Evolutionary conservation across 2,888 invertebrate species (phyloP).

Genomic region (Zonitis immaculata): DNA sequence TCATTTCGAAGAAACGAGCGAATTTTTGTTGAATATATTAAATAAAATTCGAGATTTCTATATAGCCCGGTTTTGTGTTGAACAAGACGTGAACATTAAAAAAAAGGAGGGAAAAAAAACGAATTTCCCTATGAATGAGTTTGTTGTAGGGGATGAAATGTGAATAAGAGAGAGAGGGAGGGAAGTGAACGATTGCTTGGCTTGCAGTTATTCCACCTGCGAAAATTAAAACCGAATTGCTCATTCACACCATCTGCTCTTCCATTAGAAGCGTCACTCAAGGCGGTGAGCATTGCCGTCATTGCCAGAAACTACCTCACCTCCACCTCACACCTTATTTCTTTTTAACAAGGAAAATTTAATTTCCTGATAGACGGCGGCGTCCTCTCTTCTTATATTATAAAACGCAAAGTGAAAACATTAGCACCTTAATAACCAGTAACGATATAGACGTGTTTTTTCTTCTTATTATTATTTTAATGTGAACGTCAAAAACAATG

Average conservation of each 20-base stretch:
- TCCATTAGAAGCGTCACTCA: constrained; percentile 48
- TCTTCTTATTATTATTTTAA: constrained; percentile 44
- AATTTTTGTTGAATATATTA: constrained; percentile 2
- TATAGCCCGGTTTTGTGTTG: background rate
- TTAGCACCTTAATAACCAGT: constrained; percentile 48
- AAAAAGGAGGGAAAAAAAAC: too few relatives aligned
- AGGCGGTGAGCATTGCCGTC: constrained; percentile 40
- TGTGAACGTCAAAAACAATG: constrained; percentile 46
- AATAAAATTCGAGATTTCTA: constrained; percentile 15
- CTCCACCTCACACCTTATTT: constrained; percentile 50
- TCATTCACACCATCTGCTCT: constrained; percentile 50
- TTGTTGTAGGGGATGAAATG: too few relatives aligned
- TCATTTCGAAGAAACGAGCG: background rate
- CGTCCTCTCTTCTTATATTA: constrained; percentile 45
- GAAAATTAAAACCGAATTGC: constrained; percentile 51
- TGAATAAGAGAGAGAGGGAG: constrained; percentile 6
- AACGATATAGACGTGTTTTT: too few relatives aligned
- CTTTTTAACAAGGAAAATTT: constrained; percentile 50
- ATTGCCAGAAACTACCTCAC: constrained; percentile 47
- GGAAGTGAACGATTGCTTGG: constrained; percentile 7
- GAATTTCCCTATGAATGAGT: constrained; percentile 40
- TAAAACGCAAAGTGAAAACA: constrained; percentile 48
- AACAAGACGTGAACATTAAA: constrained; percentile 19
- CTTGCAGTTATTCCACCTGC: constrained; percentile 41
- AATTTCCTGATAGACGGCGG: constrained; percentile 44